Evolutionary conservation across 1,140 invertebrate genomes (phyloP), one percentile per base, ranked within the genome.

Genomic region (Papilio helenus): DNA sequence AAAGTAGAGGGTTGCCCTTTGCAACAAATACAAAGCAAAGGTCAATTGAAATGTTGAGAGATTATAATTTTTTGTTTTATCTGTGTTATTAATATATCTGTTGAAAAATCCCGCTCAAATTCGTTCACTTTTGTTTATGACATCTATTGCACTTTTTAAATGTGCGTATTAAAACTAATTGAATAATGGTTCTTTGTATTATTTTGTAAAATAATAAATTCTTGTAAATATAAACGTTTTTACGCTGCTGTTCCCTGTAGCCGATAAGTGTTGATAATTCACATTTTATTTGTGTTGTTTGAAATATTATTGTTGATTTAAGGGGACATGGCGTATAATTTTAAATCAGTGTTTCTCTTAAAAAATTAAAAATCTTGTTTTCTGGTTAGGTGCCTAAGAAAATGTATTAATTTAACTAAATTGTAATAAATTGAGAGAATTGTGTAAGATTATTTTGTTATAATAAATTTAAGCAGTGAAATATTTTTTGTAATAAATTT

Each of bases 211-310:
- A 79, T 79, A 71, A 49, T 79, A 51, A 71, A 74, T 79, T 23
- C 51, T 80, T 89, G 90, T 91, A 91, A 90, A 91, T 90, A 91
- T 83, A 79, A 73, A 80, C 42, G 88, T 83, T 76, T 77, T 84
- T 39, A 8, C 34, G 84, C 86, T 85, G 84, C 84, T 85, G 84
- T 88, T 90, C 83, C 83, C 81, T 81, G 71, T 89, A 88, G 86
- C 58, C 73, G 84, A 77, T 91, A 92, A 92, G 91, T 91, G 91
- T 92, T 92, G 88, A 89, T 77, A 85, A 71, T 91, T 92, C 87
- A 92, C 90, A 92, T 91, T 92, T 89, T 91, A 92, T 89, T 92
- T 92, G 87, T 89, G 91, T 91, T 92, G 85, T 88, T 79, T 55
- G 74, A 79, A 76, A 82, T 82, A 85, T n/a, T n/a, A n/a, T 83